Base-by-base conservation (phyloP, 2,888 invertebrate genomes). In the Cephus nigrinus region DNA sequence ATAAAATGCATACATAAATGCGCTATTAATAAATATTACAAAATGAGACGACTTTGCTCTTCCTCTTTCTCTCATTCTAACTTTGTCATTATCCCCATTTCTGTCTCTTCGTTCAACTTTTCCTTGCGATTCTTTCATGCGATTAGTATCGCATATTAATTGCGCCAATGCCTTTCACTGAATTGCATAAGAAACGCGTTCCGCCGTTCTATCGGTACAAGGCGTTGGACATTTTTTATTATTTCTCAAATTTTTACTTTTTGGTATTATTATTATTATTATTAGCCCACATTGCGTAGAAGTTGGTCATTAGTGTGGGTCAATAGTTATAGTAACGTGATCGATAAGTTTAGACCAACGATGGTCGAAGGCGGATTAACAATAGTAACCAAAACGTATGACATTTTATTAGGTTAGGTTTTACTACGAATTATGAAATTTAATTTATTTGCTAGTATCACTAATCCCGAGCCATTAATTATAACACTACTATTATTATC, bases 1-100 rank as follows among this genome's bases (percentile, higher is more conserved):
- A 85, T 83, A 81, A 86, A 89, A 89, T 89, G 88, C 87, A 84
- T 87, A 85, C 84, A 86, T 87, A 89, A 89, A 89, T 89, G 89
- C 88, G 86, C 86, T 86, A 85, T 86, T 83, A 86, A 86, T 84
- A 86, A 86, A 87, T 86, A 86, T 87, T 86, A 84, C 84, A 85
- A 84, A 75, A 15, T 68, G 74, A 76, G 36, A 74, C 78, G 75
- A 77, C 72, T 33, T 79, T 76, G 77, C 68, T 31, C 76, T 69
- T 77, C 74, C 23, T 40, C 71, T 72, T 73, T 76, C n/a, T 35
- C 71, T 36, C 73, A 76, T 76, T 78, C 68, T 74, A 71, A 5
- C 9, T 55, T 55, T 23, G 23, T 9, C 40, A 23, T 55, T 55
- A 9, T 55, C 23, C 23, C 5, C 11, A 3, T 9, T 23, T 23